Base-by-base conservation (phyloP, 2,113 vertebrate genomes). In the Melospiza georgiana region DNA sequence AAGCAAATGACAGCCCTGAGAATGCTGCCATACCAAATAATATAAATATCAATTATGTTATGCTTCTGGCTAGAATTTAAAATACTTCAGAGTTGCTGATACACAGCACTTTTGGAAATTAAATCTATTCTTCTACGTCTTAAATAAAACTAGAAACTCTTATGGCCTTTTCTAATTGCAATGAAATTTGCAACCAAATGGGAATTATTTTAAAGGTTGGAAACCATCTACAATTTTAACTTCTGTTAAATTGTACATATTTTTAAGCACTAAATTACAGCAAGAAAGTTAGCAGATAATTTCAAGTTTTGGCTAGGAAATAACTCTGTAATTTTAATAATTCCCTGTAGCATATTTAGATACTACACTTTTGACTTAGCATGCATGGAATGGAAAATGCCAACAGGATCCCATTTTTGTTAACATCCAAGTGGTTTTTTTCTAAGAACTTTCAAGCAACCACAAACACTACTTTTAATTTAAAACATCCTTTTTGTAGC, bases 1-100 rank as follows among this genome's bases (percentile, higher is more conserved):
- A 87, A 91, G 74, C 72, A 51, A 93, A 96, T 93, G 95, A 95
- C 86, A 95, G 90, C 85, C 59, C 78, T 90, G 79, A 90, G 86
- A 97, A 94, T 25, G 78, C 58, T 91, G 80, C 84, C 46, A 12
- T 84, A 87, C 14, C 23, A 12, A 2, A 89, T 81, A 94, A 93
- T 63, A 95, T 87, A 95, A 95, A 89, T 93, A 95, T 93, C 89
- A 96, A 91, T 95, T 96, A 95, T 84, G 72, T 52, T 82, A 65
- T 46, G 94, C 93, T 97, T 91, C 95, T 95, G 89, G 94, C 87
- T 92, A 87, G 91, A 95, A 95, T 94, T 84, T 94, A 78, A 96
- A 94, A 84, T 72, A 84, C 76, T 90, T 93, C 17, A 63, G 61
- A 96, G 62, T 9, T 87, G 84, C 91, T 91, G 61, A 93, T 84